A percentile compares a stretch with the other conserved stretches of the same genome.
These are phyloP conservation scores for Drosophila birchii DNA, from an alignment of 2,888 invertebrate species.

Conservation along the genomic window DNA sequence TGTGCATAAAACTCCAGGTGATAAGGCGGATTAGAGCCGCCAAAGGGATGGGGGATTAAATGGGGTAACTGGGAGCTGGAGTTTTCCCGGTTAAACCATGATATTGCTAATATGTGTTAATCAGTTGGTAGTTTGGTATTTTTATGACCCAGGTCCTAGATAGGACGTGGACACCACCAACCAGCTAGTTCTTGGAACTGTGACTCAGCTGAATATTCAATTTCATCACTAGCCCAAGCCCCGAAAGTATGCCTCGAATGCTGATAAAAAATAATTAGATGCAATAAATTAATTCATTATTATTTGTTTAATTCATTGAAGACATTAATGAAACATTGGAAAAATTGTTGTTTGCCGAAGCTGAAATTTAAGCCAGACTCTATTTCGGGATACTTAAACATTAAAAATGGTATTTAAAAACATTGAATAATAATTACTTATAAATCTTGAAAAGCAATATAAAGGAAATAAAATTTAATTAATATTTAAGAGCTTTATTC, in stretches of 20 bases:
- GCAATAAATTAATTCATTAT: not conserved
- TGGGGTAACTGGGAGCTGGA: constrained; percentile 24
- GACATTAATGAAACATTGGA: not conserved
- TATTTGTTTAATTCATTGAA: not conserved
- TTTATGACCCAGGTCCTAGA: constrained; percentile 57
- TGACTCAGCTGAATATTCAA: constrained; percentile 32
- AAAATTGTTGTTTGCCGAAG: too few species aligned
- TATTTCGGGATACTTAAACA: too few species aligned
- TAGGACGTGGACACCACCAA: constrained; percentile 18
- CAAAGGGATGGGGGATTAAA: not conserved
- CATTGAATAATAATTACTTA: too few species aligned
- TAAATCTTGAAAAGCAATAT: too few species aligned
- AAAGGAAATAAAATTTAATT: too few species aligned
- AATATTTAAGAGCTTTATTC: not conserved
- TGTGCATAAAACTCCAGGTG: constrained; percentile 72
- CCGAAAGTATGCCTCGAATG: constrained; percentile 22
- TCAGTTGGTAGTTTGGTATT: constrained; percentile 58
- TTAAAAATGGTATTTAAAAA: too few species aligned
- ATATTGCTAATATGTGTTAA: constrained; percentile 55
- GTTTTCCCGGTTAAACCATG: constrained; percentile 40
- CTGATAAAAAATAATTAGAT: not conserved
- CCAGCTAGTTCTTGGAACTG: constrained; percentile 47
- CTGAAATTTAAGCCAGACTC: too few species aligned
- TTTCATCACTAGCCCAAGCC: constrained; percentile 29
- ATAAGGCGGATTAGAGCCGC: constrained; percentile 66